Conservation (phyloP, 1,140 invertebrate species). For the Copidosoma floridanum region DNA sequence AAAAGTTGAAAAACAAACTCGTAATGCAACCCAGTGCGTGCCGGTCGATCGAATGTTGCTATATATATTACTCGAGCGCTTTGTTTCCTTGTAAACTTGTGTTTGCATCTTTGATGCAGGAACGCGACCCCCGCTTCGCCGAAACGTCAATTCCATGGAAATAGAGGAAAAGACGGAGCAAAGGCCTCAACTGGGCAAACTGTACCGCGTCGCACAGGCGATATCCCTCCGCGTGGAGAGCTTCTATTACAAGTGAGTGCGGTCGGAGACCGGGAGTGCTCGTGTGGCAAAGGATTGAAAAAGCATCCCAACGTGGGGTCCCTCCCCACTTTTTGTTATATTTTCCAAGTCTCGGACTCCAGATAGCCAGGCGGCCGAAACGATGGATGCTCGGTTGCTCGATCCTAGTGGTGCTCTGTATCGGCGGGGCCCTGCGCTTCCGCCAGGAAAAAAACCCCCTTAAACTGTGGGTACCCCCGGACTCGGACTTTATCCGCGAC, state of each 20-base stretch:
- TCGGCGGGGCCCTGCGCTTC: slow-evolving; percentile 46
- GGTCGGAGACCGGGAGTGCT: too few relatives aligned
- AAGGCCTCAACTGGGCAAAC: neutral
- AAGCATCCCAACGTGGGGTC: too few relatives aligned
- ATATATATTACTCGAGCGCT: too few relatives aligned
- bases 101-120: too few relatives aligned
- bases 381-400: slow-evolving; percentile 46
- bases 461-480: slow-evolving; percentile 69
- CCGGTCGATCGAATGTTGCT: too few relatives aligned
- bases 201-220: slow-evolving; percentile 37
- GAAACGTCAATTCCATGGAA: slow-evolving; percentile 38
- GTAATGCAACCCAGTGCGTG: too few relatives aligned
- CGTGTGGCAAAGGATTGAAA: too few relatives aligned
- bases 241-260: slow-evolving; percentile 50
- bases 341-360: slow-evolving; percentile 42
- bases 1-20: too few relatives aligned
- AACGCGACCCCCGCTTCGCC: too few relatives aligned
- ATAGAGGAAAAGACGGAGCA: slow-evolving; percentile 19
- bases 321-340: too few relatives aligned
- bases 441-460: slow-evolving; percentile 65
- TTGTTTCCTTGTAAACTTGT: too few relatives aligned
- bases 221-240: slow-evolving; percentile 42
- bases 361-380: slow-evolving; percentile 42
- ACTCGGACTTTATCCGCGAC: slow-evolving; percentile 67
- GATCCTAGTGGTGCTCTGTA: slow-evolving; percentile 45